Percentiles rank a stretch among this genome's conserved stretches.
These are phyloP conservation scores for Cataglyphis rosenhaueri DNA, from an alignment of 2,888 invertebrate genomes.

Conservation along the genomic window DNA sequence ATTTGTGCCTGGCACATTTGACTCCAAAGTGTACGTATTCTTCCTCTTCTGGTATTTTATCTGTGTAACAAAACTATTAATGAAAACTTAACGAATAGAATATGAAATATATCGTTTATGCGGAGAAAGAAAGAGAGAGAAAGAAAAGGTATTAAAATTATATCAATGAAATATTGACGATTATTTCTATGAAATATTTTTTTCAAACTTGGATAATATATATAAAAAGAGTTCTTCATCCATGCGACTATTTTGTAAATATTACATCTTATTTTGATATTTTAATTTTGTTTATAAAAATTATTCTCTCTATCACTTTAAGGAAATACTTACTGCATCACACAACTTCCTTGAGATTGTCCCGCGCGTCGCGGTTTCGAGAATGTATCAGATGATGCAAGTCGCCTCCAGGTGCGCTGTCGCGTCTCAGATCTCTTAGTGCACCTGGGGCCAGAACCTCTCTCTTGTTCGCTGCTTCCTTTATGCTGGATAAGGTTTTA, in stretches of 20 bases:
- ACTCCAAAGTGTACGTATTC: slow-evolving; percentile 43
- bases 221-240: not conserved
- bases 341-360: slow-evolving; percentile 83
- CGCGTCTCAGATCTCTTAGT: slow-evolving; percentile 83
- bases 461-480: slow-evolving; percentile 90
- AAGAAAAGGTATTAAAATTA: not conserved
- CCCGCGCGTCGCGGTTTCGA: slow-evolving; percentile 83
- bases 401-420: slow-evolving; percentile 85
- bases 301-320: not conserved
- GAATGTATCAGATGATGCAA: slow-evolving; percentile 82
- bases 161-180: not conserved
- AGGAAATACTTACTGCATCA: slow-evolving; percentile 74
- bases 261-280: not conserved
- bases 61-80: slow-evolving; percentile 36
- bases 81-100: slow-evolving; percentile 11
- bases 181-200: not conserved
- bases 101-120: not conserved
- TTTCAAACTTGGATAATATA: not conserved
- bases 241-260: not conserved
- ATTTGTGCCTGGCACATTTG: slow-evolving; percentile 51
- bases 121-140: not conserved
- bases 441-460: slow-evolving; percentile 80
- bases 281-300: not conserved
- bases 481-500: slow-evolving; percentile 94
- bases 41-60: slow-evolving; percentile 30